Evolutionary conservation across 2,888 invertebrate genomes (phyloP).

Genomic region (Metallyticus violacea): DNA sequence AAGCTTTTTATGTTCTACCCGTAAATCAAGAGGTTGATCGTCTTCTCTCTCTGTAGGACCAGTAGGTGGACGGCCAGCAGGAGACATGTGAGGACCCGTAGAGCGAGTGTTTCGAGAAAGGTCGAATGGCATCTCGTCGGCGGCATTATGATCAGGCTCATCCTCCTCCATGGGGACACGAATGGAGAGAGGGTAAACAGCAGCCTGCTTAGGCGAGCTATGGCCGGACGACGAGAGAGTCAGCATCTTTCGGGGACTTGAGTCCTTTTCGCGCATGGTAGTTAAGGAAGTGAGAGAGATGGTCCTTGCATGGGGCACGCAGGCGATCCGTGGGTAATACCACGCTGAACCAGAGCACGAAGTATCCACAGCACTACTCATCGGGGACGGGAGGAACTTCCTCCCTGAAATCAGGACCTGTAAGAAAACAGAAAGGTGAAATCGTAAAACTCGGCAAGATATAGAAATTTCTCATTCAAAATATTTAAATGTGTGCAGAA

Average conservation of each 20-base stretch:
- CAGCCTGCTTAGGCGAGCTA: conserved; percentile 70
- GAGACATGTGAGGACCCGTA: conserved; percentile 39
- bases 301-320: conserved; percentile 45
- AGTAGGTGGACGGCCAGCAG: conserved; percentile 49
- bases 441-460: background rate
- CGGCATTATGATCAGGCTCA: conserved; percentile 40
- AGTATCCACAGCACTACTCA: conserved; percentile 70
- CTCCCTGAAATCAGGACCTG: conserved; percentile 8
- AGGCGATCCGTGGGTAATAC: conserved; percentile 49
- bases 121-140: conserved; percentile 62
- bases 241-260: conserved; percentile 85
- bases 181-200: conserved; percentile 65
- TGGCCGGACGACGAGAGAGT: conserved; percentile 52
- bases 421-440: background rate
- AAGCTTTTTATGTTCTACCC: conserved; percentile 78
- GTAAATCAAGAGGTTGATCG: conserved; percentile 84
- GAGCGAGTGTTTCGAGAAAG: conserved; percentile 51
- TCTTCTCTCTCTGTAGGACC: conserved; percentile 41
- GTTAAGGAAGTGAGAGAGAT: conserved; percentile 46
- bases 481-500: too few relatives aligned
- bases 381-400: conserved; percentile 45
- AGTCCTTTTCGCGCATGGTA: conserved; percentile 88
- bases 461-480: too few relatives aligned
- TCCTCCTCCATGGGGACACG: conserved; percentile 45
- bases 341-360: conserved; percentile 53